These are phyloP conservation scores for Cyprinella venusta DNA, from an alignment of 2,797 vertebrate species.

Conservation along the genomic window DNA sequence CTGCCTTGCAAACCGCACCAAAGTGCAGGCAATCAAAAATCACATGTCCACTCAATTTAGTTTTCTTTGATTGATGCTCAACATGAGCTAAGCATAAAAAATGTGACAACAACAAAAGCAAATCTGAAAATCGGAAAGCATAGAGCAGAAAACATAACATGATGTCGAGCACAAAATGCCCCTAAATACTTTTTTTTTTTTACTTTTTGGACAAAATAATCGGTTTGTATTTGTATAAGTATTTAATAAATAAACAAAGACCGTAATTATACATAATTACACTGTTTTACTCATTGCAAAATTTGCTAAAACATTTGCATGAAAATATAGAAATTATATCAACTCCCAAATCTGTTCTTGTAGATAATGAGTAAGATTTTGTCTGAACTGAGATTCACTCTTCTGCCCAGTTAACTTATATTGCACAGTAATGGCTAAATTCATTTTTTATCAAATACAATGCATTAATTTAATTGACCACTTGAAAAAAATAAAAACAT, in stretches of 20 bases:
- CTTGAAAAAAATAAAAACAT: background rate
- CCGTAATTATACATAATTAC: background rate
- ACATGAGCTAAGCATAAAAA: background rate
- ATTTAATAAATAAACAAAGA: background rate
- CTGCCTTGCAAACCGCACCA: background rate
- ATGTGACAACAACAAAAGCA: background rate
- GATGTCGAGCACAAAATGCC: background rate
- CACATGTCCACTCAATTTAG: background rate
- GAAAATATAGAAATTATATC: background rate
- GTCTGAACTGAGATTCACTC: background rate
- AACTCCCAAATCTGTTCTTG: background rate
- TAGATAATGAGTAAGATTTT: background rate
- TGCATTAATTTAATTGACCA: background rate
- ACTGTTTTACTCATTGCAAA: background rate
- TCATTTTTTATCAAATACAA: background rate
- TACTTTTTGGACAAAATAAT: background rate
- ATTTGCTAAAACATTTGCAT: background rate
- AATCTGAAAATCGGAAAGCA: background rate
- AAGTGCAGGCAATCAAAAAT: slow-evolving; percentile 21
- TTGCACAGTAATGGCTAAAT: background rate
- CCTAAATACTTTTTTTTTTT: no score
- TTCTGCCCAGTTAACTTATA: background rate
- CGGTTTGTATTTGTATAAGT: background rate
- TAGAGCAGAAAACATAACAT: background rate
- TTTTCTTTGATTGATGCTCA: slow-evolving; percentile 18